These are phyloP conservation scores for Siderastrea siderea DNA, from an alignment of 92 coral and sea anemone species.

Conservation along the genomic window DNA sequence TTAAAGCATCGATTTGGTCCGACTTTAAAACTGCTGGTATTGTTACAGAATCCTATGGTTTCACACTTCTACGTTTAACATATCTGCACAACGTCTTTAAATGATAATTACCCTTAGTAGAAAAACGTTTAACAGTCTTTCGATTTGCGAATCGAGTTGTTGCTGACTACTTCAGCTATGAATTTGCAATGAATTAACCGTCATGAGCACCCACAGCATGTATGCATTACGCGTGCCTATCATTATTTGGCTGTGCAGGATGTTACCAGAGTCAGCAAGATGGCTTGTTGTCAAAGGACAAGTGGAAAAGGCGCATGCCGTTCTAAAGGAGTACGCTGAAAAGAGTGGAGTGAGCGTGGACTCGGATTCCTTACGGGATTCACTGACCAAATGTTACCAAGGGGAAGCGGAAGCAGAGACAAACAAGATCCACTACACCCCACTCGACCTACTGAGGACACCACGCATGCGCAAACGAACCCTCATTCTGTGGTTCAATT, in stretches of 20 bases:
- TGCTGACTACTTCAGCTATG: too few species aligned
- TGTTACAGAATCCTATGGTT: too few species aligned
- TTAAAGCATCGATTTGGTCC: too few species aligned
- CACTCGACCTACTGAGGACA: slow-evolving; percentile 15
- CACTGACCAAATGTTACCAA: slow-evolving; percentile 1
- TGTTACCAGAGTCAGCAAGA: slow-evolving; percentile 76
- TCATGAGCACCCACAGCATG: too few species aligned
- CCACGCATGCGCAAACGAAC: slow-evolving; percentile 31
- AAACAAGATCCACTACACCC: neutral
- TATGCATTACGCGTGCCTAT: too few species aligned
- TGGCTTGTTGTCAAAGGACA: slow-evolving; percentile 66
- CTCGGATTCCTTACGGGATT: slow-evolving; percentile 32
- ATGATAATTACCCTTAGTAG: too few species aligned
- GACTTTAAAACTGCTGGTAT: too few species aligned
- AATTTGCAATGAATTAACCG: too few species aligned
- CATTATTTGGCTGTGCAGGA: slow-evolving; percentile 1
- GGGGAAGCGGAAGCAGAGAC: slow-evolving; percentile 4
- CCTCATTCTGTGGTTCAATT: slow-evolving; percentile 25
- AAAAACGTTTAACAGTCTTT: too few species aligned
- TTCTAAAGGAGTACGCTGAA: slow-evolving; percentile 40
- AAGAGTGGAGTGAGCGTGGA: slow-evolving; percentile 40
- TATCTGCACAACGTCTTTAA: too few species aligned
- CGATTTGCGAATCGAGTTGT: too few species aligned
- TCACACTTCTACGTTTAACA: too few species aligned
- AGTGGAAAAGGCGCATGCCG: slow-evolving; percentile 39